Evolutionary conservation across 1,140 invertebrate genomes (phyloP).

Genomic region (Zaprionus nigranus): DNA sequence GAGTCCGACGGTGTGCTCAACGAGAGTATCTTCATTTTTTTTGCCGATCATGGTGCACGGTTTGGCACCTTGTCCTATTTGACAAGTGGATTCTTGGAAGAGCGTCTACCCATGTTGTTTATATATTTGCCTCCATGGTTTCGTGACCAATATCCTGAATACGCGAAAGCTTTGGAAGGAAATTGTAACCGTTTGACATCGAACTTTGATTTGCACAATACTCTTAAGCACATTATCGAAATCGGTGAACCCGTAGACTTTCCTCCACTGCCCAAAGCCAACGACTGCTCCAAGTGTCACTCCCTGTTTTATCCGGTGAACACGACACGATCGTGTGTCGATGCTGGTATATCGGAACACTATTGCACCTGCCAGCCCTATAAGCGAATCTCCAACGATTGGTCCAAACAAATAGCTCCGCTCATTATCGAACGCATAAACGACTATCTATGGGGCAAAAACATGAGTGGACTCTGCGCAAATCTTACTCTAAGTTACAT

Average conservation of each 20-base stretch:
- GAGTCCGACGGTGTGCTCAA: constrained; percentile 87
- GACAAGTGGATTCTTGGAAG: constrained; percentile 92
- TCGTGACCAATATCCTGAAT: constrained; percentile 87
- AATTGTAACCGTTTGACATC: constrained; percentile 91
- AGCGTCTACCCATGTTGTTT: constrained; percentile 93
- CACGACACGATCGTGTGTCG: constrained; percentile 88
- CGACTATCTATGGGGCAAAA: constrained; percentile 53
- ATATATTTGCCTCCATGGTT: constrained; percentile 92
- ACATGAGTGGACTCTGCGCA: constrained; percentile 52
- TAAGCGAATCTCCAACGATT: constrained; percentile 72
- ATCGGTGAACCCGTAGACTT: constrained; percentile 42
- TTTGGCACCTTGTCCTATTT: constrained; percentile 90
- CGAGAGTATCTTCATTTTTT: constrained; percentile 90
- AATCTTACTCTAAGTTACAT: constrained; percentile 50
- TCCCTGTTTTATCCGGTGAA: constrained; percentile 88
- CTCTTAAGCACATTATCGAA: constrained; percentile 85
- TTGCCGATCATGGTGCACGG: constrained; percentile 96
- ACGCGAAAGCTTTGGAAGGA: constrained; percentile 87
- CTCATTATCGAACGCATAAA: constrained; percentile 85
- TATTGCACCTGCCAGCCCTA: constrained; percentile 91
- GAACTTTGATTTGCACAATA: constrained; percentile 93
- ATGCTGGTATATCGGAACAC: constrained; percentile 89
- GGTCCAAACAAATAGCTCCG: constrained; percentile 43
- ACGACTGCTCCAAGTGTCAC: constrained; percentile 87
- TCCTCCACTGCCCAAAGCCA: constrained; percentile 24